Evolutionary conservation across 2,113 vertebrate genomes (phyloP).

Genomic region (Saimiri boliviensis): DNA sequence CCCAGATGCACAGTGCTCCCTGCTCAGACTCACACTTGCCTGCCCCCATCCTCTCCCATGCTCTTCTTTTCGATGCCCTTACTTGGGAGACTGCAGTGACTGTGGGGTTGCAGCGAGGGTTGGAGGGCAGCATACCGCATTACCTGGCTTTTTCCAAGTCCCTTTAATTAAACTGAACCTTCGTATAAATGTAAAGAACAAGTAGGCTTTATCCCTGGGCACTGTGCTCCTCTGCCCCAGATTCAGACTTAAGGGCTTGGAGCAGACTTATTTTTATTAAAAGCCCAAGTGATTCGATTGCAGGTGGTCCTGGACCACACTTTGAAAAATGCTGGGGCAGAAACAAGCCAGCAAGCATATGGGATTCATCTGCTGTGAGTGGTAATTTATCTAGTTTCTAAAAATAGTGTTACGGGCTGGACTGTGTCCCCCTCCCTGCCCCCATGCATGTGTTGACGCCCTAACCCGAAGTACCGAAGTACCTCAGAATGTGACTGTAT

Average conservation of each 20-base stretch:
- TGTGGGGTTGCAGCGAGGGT: accelerated
- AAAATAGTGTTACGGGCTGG: not conserved
- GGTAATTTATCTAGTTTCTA: not conserved
- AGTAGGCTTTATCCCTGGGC: not conserved
- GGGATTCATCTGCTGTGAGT: not conserved
- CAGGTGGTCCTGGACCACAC: not conserved
- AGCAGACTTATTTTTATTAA: not conserved
- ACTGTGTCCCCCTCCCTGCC: not conserved
- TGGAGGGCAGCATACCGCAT: too few species aligned
- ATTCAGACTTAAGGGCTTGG: not conserved
- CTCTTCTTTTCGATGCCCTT: not conserved
- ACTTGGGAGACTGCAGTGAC: not conserved
- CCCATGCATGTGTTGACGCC: not conserved
- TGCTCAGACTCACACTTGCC: not conserved
- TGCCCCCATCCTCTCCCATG: too few species aligned
- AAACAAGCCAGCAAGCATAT: not conserved
- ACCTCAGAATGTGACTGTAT: not conserved
- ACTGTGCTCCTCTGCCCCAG: not conserved
- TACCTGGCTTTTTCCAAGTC: not conserved
- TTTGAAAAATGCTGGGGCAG: not conserved
- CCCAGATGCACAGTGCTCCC: not conserved
- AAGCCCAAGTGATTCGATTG: not conserved
- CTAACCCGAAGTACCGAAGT: too few species aligned
- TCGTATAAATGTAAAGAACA: not conserved
- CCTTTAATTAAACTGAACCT: not conserved